Evolutionary conservation across 2,113 vertebrate species (phyloP), one percentile per base, ranked within the genome.

Genomic region (Cyanoliseus patagonus): DNA sequence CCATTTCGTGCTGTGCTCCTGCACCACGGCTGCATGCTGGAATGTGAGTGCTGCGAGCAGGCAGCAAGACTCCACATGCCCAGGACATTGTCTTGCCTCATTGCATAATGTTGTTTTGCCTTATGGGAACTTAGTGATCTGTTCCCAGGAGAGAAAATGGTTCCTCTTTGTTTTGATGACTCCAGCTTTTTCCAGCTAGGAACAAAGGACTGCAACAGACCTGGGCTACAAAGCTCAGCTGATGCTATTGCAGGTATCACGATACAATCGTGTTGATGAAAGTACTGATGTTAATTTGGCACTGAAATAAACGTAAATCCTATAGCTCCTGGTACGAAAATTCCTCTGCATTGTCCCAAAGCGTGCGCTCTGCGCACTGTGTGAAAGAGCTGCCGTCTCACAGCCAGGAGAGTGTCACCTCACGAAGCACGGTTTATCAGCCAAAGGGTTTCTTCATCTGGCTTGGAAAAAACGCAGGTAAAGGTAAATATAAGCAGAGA

Each of bases 21-120:
- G 77, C 47, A 35, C 52, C 2, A 11, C 59, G 18, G 76, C 91
- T 86, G 83, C 74, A 5, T 6, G 90, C 78, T 80, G 96, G 96
- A 97, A 96, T 95, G 94, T 0, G 72, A 94, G 86, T 0, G n/a
- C 88, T 31, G 41, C 13, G 90, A 85, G 95, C 68, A 6, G 24
- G 0, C 72, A 47, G 57, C 96, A 97, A 96, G 96, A 95, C 94
- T 95, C 92, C 84, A 95, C 97, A 92, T 77, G 97, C 95, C 97
- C 90, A 37, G 88, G 72, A 92, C 59, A 3, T 28, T 77, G 73
- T 86, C 94, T 94, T 92, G 91, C 86, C 88, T 91, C 62, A 3
- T 89, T 95, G 90, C 93, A 95, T 96, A 92, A 95, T 77, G 96
- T 67, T 96, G 95, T 96, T 97, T 95, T 96, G 95, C 95, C 95